Conservation (phyloP, 2,888 invertebrate species). For the Synanthedon vespiformis region DNA sequence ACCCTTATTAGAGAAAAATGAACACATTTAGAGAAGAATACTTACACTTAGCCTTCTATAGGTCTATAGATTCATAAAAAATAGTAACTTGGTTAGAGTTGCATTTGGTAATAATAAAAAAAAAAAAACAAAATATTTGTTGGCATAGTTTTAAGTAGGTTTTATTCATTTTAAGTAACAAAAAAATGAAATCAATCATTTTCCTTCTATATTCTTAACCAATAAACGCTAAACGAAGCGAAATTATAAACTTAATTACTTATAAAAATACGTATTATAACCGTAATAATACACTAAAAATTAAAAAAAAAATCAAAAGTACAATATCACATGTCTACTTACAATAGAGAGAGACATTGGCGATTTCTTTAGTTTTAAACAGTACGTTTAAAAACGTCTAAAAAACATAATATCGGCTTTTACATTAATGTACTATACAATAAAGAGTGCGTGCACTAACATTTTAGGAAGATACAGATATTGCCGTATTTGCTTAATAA, state of each 20-base stretch:
- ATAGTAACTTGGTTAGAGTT: neutral
- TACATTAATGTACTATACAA: conserved; percentile 38
- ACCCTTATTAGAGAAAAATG: too few species aligned
- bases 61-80: too few species aligned
- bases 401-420: conserved; percentile 38
- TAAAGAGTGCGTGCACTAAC: conserved; percentile 33
- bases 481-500: conserved; percentile 41
- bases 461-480: conserved; percentile 61
- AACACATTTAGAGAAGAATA: too few species aligned
- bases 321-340: conserved; percentile 72
- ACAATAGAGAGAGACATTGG: conserved; percentile 68
- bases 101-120: conserved; percentile 25
- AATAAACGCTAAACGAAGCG: conserved; percentile 59
- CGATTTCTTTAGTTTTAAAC: conserved; percentile 39
- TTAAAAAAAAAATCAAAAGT: conserved; percentile 54
- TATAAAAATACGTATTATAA: conserved; percentile 60
- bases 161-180: conserved; percentile 70
- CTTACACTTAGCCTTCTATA: too few species aligned
- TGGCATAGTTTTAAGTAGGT: conserved; percentile 69
- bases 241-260: conserved; percentile 64
- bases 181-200: conserved; percentile 55
- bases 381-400: conserved; percentile 24
- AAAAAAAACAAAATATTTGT: conserved; percentile 38
- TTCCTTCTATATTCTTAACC: conserved; percentile 60
- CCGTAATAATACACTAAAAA: conserved; percentile 59